Evolutionary conservation across 2,888 invertebrate genomes (phyloP), one percentile per base, ranked within the genome.

Genomic region (Portevinia maculata): DNA sequence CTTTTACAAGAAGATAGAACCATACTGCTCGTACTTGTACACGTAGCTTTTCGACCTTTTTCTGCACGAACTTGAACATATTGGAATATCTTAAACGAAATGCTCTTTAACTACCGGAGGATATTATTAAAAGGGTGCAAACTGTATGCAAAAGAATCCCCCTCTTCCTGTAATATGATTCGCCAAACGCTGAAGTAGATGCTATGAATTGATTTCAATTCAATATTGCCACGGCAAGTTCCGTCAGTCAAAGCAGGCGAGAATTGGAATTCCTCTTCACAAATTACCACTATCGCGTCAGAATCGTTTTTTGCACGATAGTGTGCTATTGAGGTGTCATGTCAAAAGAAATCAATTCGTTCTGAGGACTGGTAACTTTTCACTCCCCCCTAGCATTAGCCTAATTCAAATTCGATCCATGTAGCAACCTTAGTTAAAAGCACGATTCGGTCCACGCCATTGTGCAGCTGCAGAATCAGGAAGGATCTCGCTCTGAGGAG

Each of bases 271-370:
- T 1, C 19, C 11, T 11, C 21, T 4, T 30, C 4, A 9, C 15
- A 7, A 28, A 9, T 34, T 8, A 6, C 1, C 41, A 32, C 53
- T 65, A 34, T 15, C 24, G 46, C 37, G 46, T 6, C 46, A 48
- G 37, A 57, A 70, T 15, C 57, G 13, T 50, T 71, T 71, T 50
- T 17, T 64, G 21, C n/a, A 13, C 24, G 11, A 17, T 24, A 48
- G 50, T 57, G 57, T 37, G 24, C 44, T 9, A 19, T 55, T 46
- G 48, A 48, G 37, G 30, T 37, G 57, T 15, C 15, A 11, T 53
- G 52, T 67, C 65, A 73, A 79, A 73, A 46, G 67, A 73, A 69
- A 79, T 67, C 79, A 67, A 79, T 79, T 62, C 46, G 28, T 11
- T 50, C 21, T 4, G 6, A 9, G 13, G 24, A 60, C 24, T 24